phyloP scores from a whole-genome alignment of 2,888 invertebrate species.

The Eupithecia abbreviata region DNA sequence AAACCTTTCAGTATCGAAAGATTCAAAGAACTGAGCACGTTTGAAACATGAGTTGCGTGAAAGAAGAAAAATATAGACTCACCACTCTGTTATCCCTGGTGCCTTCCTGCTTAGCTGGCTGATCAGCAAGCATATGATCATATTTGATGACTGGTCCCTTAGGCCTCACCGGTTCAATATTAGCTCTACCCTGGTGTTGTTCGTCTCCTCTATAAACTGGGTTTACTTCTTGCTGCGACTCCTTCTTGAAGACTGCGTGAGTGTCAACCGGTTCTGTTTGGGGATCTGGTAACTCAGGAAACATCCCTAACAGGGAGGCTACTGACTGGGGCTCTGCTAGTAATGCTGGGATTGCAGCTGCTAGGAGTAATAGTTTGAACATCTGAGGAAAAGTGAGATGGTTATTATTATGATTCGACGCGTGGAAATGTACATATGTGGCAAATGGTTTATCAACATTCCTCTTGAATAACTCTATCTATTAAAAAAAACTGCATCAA shows the following conservation, averaged over 20 bases:
- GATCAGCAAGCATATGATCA: slow-evolving; percentile 74
- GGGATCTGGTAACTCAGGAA: slow-evolving; percentile 57
- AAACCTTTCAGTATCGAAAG: not conserved
- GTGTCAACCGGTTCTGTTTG: slow-evolving; percentile 56
- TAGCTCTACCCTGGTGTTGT: slow-evolving; percentile 61
- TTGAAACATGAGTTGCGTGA: not conserved
- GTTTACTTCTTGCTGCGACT: slow-evolving; percentile 53
- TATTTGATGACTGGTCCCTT: slow-evolving; percentile 64
- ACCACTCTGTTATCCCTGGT: slow-evolving; percentile 69
- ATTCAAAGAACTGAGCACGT: not conserved
- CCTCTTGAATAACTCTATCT: too few species aligned
- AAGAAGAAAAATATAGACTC: slow-evolving; percentile 48
- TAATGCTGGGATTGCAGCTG: slow-evolving; percentile 51
- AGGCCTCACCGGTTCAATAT: slow-evolving; percentile 66
- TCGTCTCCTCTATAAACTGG: slow-evolving; percentile 69
- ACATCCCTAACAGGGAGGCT: slow-evolving; percentile 59
- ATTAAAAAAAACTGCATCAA: too few species aligned
- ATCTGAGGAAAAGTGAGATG: slow-evolving; percentile 56
- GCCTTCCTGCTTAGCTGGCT: slow-evolving; percentile 62
- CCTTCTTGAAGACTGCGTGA: slow-evolving; percentile 57
- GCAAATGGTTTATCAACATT: too few species aligned
- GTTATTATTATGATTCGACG: not conserved
- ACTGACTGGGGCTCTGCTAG: slow-evolving; percentile 66
- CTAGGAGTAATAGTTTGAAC: slow-evolving; percentile 55
- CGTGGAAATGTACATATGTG: too few species aligned